A percentile compares a stretch with the other conserved stretches of the same genome.
These are phyloP conservation scores for Rhynchophorus ferrugineus DNA, from an alignment of 1,140 invertebrate species.

Conservation along the genomic window DNA sequence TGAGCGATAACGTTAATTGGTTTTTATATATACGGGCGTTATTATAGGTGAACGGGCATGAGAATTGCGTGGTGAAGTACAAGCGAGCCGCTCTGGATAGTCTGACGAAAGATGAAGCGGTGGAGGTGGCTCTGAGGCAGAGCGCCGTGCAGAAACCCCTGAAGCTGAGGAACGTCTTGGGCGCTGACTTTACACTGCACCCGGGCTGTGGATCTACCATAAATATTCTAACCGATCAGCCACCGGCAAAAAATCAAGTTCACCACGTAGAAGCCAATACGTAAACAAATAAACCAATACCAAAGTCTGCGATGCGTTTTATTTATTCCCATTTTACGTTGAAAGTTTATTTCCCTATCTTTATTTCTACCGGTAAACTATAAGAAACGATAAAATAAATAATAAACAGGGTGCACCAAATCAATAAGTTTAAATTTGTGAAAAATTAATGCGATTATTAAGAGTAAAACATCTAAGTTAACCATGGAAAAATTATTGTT, in stretches of 20 bases:
- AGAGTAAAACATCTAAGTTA: too few relatives aligned
- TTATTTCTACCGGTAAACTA: too few relatives aligned
- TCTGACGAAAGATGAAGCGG: constrained; percentile 47
- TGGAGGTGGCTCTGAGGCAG: constrained; percentile 46
- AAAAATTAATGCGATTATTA: too few relatives aligned
- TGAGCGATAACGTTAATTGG: not conserved
- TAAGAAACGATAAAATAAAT: too few relatives aligned
- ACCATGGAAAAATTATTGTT: too few relatives aligned
- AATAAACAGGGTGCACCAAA: too few relatives aligned
- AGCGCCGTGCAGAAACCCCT: constrained; percentile 35
- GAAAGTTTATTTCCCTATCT: too few relatives aligned
- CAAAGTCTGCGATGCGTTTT: too few relatives aligned
- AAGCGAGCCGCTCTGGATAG: constrained; percentile 45
- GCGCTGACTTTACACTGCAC: constrained; percentile 25
- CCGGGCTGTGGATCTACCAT: constrained; percentile 30
- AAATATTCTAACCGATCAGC: constrained; percentile 31
- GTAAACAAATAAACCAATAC: too few relatives aligned
- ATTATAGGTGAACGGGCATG: constrained; percentile 49
- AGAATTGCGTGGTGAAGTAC: constrained; percentile 47
- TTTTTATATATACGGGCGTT: not conserved
- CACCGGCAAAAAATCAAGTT: constrained; percentile 12
- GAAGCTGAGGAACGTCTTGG: constrained; percentile 21
- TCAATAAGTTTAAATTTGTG: too few relatives aligned
- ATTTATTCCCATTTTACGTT: too few relatives aligned
- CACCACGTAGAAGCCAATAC: too few relatives aligned